Evolutionary conservation across 2,888 invertebrate genomes (phyloP).

Genomic region (Bombylius discolor): DNA sequence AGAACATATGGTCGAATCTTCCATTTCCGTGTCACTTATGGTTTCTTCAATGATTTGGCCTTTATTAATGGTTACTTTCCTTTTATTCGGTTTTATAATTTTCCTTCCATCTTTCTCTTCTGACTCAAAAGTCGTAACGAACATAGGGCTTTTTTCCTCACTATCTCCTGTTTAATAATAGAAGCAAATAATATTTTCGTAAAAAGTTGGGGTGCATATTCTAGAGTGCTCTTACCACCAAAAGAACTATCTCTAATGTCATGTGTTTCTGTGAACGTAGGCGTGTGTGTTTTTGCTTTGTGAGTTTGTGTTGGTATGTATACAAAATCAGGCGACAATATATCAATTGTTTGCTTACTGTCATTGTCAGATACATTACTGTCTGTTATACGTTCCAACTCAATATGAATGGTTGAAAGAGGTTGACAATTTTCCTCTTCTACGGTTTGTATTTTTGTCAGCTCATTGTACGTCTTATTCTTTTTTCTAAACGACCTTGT

Average conservation of each 20-base stretch:
- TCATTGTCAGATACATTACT: conserved; percentile 5
- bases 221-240: conserved; percentile 25
- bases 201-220: no score
- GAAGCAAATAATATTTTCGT: no score
- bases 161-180: not conserved
- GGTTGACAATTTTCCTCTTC: conserved; percentile 33
- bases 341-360: no score
- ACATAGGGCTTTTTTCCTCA: conserved; percentile 28
- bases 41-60: conserved; percentile 33
- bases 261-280: conserved; percentile 14
- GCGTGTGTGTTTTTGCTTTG: conserved; percentile 23
- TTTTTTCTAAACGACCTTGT: conserved; percentile 27
- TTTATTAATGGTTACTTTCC: conserved; percentile 30
- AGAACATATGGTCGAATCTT: conserved; percentile 21
- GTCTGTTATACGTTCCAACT: conserved; percentile 15
- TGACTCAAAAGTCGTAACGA: conserved; percentile 36
- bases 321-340: not conserved
- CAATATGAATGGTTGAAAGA: conserved; percentile 24
- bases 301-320: conserved; percentile 18
- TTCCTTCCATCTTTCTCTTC: conserved; percentile 31
- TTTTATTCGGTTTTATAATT: conserved; percentile 31
- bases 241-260: not conserved
- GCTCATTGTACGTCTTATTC: conserved; percentile 24
- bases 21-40: conserved; percentile 32
- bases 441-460: conserved; percentile 34